Evolutionary conservation across 2,888 invertebrate species (phyloP), one percentile per base, ranked within the genome.

Genomic region (Drosophila melanosoma): DNA sequence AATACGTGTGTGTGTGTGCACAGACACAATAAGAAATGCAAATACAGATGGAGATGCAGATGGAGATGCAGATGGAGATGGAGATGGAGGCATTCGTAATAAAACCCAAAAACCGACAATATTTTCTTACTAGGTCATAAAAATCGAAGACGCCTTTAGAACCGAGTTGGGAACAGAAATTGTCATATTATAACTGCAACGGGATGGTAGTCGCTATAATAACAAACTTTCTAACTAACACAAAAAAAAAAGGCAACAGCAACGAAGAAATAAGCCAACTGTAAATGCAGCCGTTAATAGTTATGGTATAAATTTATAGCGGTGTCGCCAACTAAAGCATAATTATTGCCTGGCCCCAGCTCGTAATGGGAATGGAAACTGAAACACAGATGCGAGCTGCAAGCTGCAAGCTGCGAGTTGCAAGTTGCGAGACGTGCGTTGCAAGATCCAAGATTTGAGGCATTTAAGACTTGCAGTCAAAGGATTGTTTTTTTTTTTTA

Each of bases 291-390:
- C 81, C 69, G 79, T 86, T 76, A 80, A 82, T 81, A 82, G 85
- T 69, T 84, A 67, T 74, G 62, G 58, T 62, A 70, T 60, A 69
- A 57, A 69, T 79, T 72, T 82, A 58, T 60, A 66, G 69, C 71
- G 51, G 77, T 74, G 90, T 83, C 90, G 83, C 90, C 90, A 90
- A 88, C 87, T 85, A 81, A 89, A 90, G 70, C 87, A 86, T 90
- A 88, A 86, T 86, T 88, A 86, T 90, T 81, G 83, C 73, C 80
- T 74, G 74, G 85, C 64, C 89, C 62, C 36, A 60, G 40, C 40
- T 70, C 20, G 69, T 72, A 75, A 70, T 79, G 81, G 83, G 72
- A 83, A 88, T 83, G 78, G 32, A 54, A 59, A 77, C 68, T 49
- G 78, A 79, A 58, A 62, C 54, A 68, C 53, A 54, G 51, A 35